These are phyloP conservation scores for Philhelius pedissequus DNA, from an alignment of 2,888 invertebrate genomes.

Conservation along the genomic window DNA sequence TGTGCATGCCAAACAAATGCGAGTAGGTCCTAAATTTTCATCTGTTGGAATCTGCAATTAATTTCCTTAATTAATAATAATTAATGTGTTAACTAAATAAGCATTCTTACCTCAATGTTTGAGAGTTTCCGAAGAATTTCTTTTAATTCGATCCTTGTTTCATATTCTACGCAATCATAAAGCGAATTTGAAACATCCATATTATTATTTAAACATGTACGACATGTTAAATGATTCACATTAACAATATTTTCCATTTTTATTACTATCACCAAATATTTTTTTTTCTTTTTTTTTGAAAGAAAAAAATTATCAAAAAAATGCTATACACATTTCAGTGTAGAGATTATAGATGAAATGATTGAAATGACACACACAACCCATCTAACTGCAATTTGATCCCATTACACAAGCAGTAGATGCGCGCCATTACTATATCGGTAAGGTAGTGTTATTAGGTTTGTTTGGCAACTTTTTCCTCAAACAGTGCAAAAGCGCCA, in stretches of 20 bases:
- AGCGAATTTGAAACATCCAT: constrained; percentile 71
- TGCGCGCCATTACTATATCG: too few species aligned
- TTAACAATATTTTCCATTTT: constrained; percentile 47
- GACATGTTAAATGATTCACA: constrained; percentile 70
- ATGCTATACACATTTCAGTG: not conserved
- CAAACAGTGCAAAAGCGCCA: too few species aligned
- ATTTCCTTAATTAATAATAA: not conserved
- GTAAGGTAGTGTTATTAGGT: too few species aligned
- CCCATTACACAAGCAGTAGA: not conserved
- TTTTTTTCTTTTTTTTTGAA: not conserved
- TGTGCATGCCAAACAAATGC: constrained; percentile 73
- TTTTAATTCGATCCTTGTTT: constrained; percentile 70
- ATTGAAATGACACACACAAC: too few species aligned
- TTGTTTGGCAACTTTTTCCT: too few species aligned
- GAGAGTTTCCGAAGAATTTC: constrained; percentile 72
- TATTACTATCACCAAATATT: not conserved
- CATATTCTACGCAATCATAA: constrained; percentile 73
- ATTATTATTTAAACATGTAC: constrained; percentile 72
- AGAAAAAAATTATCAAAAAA: constrained; percentile 27
- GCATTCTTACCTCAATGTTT: constrained; percentile 71
- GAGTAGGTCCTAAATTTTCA: constrained; percentile 70
- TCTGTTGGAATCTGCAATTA: constrained; percentile 69
- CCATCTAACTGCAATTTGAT: not conserved
- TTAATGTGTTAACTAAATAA: not conserved
- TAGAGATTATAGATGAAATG: not conserved